Conservation (phyloP, 2,113 vertebrate genomes). For the Oryzias javanicus region DNA sequence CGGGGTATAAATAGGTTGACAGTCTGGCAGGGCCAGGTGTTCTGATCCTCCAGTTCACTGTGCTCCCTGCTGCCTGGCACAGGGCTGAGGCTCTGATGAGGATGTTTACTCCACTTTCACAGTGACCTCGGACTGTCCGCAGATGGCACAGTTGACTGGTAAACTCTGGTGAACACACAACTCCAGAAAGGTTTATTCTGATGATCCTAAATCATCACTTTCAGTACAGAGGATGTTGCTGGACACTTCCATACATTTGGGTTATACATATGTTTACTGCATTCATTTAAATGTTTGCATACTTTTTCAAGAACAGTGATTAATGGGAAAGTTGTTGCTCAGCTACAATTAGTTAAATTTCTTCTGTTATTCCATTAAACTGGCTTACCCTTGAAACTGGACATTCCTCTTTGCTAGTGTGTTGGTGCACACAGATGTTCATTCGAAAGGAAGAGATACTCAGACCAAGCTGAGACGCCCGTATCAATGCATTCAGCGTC, state of each 20-base stretch:
- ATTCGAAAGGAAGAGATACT: background rate
- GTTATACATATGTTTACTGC: too few relatives aligned
- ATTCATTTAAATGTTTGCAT: too few relatives aligned
- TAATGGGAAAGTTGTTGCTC: too few relatives aligned
- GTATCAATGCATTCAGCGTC: background rate
- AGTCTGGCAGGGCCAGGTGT: slow-evolving; percentile 60
- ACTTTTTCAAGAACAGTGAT: too few relatives aligned
- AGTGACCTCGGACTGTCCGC: slow-evolving; percentile 49
- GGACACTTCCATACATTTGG: too few relatives aligned
- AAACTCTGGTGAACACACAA: slow-evolving; percentile 13
- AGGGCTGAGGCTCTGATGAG: slow-evolving; percentile 37
- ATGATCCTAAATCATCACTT: background rate
- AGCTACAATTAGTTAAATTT: too few relatives aligned
- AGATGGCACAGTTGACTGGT: slow-evolving; percentile 48
- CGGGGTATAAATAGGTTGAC: slow-evolving; percentile 65
- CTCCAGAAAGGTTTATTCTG: background rate
- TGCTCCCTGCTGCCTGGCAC: slow-evolving; percentile 43
- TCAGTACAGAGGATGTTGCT: too few relatives aligned
- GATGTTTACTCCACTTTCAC: slow-evolving; percentile 48
- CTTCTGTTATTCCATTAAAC: too few relatives aligned
- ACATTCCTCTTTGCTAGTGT: background rate
- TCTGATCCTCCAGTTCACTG: slow-evolving; percentile 52
- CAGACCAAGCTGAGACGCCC: background rate
- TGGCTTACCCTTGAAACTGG: too few relatives aligned
- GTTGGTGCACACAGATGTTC: background rate